Percentiles rank a stretch among this genome's conserved stretches.
These are phyloP conservation scores for Cryptophagus acutangulus DNA, from an alignment of 2,888 invertebrate genomes.

Conservation along the genomic window DNA sequence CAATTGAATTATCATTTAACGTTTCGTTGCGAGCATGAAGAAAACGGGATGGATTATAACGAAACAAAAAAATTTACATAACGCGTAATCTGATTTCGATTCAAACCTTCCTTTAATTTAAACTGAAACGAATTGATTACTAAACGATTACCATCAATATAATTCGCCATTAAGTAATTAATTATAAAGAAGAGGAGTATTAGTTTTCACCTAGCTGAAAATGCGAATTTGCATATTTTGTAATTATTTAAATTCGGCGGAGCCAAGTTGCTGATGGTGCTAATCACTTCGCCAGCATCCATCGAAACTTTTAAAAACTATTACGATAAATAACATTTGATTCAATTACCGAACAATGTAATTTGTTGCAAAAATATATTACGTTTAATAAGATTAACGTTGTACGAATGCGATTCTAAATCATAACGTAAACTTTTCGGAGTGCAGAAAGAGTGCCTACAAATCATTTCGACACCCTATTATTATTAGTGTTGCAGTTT, in stretches of 20 bases:
- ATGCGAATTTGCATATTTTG: too few species aligned
- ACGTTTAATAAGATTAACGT: conserved; percentile 32
- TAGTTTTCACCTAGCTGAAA: too few species aligned
- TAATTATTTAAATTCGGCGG: too few species aligned
- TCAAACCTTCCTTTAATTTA: not conserved
- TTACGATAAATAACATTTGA: too few species aligned
- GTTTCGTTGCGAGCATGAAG: conserved; percentile 5
- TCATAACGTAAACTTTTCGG: conserved; percentile 32
- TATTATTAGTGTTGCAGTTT: conserved; percentile 25
- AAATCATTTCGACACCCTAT: conserved; percentile 42
- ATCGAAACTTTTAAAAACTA: too few species aligned
- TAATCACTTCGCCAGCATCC: too few species aligned
- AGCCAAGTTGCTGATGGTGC: too few species aligned
- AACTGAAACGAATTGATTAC: not conserved
- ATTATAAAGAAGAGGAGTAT: too few species aligned
- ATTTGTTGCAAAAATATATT: conserved; percentile 26
- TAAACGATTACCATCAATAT: too few species aligned
- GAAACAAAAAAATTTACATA: conserved; percentile 1
- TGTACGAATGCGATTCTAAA: conserved; percentile 28
- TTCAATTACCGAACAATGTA: too few species aligned
- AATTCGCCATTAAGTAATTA: too few species aligned
- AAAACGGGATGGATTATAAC: not conserved
- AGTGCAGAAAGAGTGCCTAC: conserved; percentile 29
- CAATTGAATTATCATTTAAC: conserved; percentile 15
- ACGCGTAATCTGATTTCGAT: not conserved